Base-by-base conservation (phyloP, 1,140 invertebrate genomes). In the Chrysoperla carnea region DNA sequence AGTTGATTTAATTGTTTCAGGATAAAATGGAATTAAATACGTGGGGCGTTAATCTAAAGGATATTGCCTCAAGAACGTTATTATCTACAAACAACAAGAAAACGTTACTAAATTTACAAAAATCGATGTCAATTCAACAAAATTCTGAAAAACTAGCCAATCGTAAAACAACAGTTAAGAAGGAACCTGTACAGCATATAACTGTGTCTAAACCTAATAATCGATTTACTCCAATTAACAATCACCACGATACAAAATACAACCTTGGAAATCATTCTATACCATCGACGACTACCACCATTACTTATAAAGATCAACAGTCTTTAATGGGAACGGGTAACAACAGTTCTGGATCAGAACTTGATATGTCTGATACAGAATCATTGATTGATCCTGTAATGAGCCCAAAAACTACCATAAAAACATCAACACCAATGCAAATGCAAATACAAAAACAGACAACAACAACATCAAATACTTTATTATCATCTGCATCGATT, bases 41-140 rank as follows among this genome's bases (percentile, higher is more conserved):
- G 28, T 55, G 56, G 46, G 48, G 47, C 38, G 48, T 58, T n/a
- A 51, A 47, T 15, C 13, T 54, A 36, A 42, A 43, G 12, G 58
- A 57, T 46, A 48, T 60, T 37, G 50, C 55, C 28, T 42, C 48
- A 47, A 40, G 59, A 50, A 43, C 53, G 51, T 64, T 60, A 55
- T 48, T 60, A 57, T 50, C 59, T 51, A 49, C 61, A 51, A 52
- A 61, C 50, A 56, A 63, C 57, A 51, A 65, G 53, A 14, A 48
- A 48, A 2, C 56, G 15, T 13, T 39, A 27, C 12, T 53, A 14
- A 47, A 58, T 42, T 55, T 60, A 42, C 47, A 54, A 12, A 40
- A 57, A 41, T 48, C 54, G 36, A 23, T 23, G 54, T 56, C 51
- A 50, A 61, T 42, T 56, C 54, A 49, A 52, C 55, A 17, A 48